Evolutionary conservation across 2,797 vertebrate species (phyloP), one percentile per base, ranked within the genome.

Genomic region (Halcyon smyrnensis): DNA sequence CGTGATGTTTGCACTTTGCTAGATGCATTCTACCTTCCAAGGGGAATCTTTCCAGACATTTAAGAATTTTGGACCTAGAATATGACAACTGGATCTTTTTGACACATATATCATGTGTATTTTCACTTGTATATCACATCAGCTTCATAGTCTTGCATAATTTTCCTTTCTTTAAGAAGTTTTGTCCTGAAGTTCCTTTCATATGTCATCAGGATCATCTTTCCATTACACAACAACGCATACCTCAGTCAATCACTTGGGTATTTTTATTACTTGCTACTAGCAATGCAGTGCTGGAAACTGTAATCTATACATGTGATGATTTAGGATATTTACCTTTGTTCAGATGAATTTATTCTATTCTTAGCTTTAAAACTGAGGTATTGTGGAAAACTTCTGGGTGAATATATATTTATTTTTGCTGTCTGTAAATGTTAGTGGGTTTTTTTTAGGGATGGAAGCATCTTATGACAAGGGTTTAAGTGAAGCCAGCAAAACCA

Each of bases 151-250:
- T 37, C 32, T 48, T 37, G 15, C 50, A n/a, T 6, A 36, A 17
- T 87, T 85, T 89, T 79, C 56, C 50, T 84, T 85, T 63, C 63
- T 87, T n/a, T 84, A n/a, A 24, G 68, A 85, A 24, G 68, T 81
- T 74, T 63, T 74, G 21, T 70, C 25, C 28, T 36, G 30, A 74
- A 16, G 3, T 69, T 73, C 21, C 39, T 95, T 87, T 46, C 46
- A 25, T 28, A 36, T 1, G 0, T 60, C 41, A 69, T 62, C 39
- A 74, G 48, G 18, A 74, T 85, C n/a, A 68, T 8, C 32, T 87
- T 89, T 93, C 60, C 37, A 19, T 54, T 74, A 74, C 15, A 57
- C 45, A 76, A 23, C 37, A 56, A 57, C 5, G 8, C 27, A 12
- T 36, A 68, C 4, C 17, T 62, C 87, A 57, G 30, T 51, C 56